These are phyloP conservation scores for Mylabris phalerata DNA, from an alignment of 1,140 invertebrate species.

Conservation along the genomic window DNA sequence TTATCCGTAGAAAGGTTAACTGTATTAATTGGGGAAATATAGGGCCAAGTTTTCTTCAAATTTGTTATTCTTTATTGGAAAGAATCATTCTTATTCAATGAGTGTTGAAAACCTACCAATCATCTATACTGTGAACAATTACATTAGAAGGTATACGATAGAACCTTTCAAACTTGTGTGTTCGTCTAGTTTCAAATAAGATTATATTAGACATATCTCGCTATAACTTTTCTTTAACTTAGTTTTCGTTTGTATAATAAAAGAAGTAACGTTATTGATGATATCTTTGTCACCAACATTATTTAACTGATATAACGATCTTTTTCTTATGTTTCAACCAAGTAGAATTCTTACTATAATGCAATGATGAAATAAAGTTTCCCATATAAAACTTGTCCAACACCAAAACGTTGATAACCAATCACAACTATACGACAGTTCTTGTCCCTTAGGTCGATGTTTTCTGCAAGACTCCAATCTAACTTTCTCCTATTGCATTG, in stretches of 20 bases:
- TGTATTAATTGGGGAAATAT: slow-evolving; percentile 5
- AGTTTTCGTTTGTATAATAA: not conserved
- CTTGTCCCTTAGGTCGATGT: slow-evolving; percentile 9
- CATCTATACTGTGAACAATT: too few relatives aligned
- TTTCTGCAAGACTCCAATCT: slow-evolving; percentile 13
- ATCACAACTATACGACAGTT: slow-evolving; percentile 16
- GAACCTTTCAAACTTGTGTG: too few relatives aligned
- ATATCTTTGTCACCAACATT: not conserved
- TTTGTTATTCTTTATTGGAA: too few relatives aligned
- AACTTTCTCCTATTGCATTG: slow-evolving; percentile 6
- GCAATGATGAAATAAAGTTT: slow-evolving; percentile 23
- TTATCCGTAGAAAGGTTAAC: slow-evolving; percentile 10
- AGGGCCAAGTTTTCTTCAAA: too few relatives aligned
- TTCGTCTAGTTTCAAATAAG: too few relatives aligned
- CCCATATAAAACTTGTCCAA: slow-evolving; percentile 2
- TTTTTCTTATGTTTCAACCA: slow-evolving; percentile 2
- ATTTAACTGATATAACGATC: not conserved
- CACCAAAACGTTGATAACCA: slow-evolving; percentile 13
- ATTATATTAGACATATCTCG: slow-evolving; percentile 15
- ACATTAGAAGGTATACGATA: too few relatives aligned
- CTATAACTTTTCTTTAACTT: slow-evolving; percentile 9
- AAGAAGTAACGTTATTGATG: not conserved
- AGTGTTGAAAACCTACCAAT: too few relatives aligned
- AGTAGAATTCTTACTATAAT: slow-evolving; percentile 1
- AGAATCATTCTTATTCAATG: too few relatives aligned